These are phyloP conservation scores for Chionomys nivalis DNA, from an alignment of 2,113 vertebrate species.

Conservation along the genomic window DNA sequence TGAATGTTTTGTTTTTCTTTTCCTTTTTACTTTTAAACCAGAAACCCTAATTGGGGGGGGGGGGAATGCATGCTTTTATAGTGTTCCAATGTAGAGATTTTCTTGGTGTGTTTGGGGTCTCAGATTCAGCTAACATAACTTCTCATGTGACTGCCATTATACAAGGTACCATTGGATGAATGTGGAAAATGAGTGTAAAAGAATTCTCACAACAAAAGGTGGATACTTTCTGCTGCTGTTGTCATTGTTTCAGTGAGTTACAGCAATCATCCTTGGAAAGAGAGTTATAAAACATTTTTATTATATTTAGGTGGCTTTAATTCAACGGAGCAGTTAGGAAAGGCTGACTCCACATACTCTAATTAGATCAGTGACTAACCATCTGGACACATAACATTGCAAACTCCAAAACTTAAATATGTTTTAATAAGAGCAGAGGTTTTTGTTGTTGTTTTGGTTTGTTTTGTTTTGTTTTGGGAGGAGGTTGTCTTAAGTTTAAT, in stretches of 20 bases:
- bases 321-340: slow-evolving; percentile 44
- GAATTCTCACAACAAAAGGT: not conserved
- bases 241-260: not conserved
- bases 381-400: not conserved
- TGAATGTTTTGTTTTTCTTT: not conserved
- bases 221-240: not conserved
- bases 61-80: not conserved
- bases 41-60: not conserved
- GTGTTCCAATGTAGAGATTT: not conserved
- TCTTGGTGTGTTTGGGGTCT: slow-evolving; percentile 25
- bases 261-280: not conserved
- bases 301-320: slow-evolving; percentile 54
- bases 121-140: not conserved
- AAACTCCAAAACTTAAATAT: slow-evolving; percentile 47
- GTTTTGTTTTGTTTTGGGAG: no score
- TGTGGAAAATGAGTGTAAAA: slow-evolving; percentile 36
- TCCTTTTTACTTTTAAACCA: not conserved
- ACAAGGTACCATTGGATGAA: not conserved
- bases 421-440: slow-evolving; percentile 17
- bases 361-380: slow-evolving; percentile 28
- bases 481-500: not conserved
- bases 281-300: slow-evolving; percentile 48
- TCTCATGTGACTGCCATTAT: not conserved
- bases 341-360: slow-evolving; percentile 3
- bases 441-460: no score